Evolutionary conservation across 2,888 invertebrate genomes (phyloP).

Genomic region (Hydroisotoma schaefferi): DNA sequence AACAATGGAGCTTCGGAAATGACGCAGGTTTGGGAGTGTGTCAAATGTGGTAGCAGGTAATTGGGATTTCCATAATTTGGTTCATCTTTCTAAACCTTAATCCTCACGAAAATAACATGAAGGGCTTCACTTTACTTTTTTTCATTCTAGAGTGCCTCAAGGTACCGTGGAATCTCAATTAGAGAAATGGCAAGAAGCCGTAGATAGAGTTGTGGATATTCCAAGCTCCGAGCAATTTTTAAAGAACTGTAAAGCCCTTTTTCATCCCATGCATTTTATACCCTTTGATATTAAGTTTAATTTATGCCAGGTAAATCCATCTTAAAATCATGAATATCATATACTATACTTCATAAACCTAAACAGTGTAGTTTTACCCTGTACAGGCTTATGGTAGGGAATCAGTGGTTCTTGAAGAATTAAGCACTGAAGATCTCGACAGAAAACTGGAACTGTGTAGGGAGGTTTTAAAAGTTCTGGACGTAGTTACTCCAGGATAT

Average conservation of each 20-base stretch:
- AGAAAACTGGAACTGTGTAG: conserved; percentile 40
- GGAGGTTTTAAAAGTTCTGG: conserved; percentile 43
- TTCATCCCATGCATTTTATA: conserved; percentile 41
- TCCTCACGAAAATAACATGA: conserved; percentile 5
- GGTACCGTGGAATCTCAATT: conserved; percentile 29
- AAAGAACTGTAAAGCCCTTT: conserved; percentile 30
- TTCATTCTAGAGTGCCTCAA: conserved; percentile 21
- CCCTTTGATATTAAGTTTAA: conserved; percentile 44
- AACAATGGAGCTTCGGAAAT: conserved; percentile 31
- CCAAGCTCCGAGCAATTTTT: conserved; percentile 36
- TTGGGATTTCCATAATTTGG: too few species aligned
- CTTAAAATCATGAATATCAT: background rate
- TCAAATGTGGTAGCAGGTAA: conserved; percentile 35
- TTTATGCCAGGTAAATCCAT: conserved; percentile 36
- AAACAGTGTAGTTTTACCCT: background rate
- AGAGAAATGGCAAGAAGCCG: conserved; percentile 32
- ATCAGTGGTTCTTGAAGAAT: conserved; percentile 21
- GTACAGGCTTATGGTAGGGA: conserved; percentile 41
- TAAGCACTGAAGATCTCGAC: conserved; percentile 30
- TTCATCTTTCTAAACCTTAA: too few species aligned
- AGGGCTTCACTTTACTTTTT: too few species aligned
- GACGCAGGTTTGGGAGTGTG: conserved; percentile 33
- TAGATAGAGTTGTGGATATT: conserved; percentile 30
- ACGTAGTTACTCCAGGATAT: conserved; percentile 44
- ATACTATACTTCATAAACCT: too few species aligned